Conservation (phyloP, 2,888 invertebrate genomes). For the Papilio elwesi region DNA sequence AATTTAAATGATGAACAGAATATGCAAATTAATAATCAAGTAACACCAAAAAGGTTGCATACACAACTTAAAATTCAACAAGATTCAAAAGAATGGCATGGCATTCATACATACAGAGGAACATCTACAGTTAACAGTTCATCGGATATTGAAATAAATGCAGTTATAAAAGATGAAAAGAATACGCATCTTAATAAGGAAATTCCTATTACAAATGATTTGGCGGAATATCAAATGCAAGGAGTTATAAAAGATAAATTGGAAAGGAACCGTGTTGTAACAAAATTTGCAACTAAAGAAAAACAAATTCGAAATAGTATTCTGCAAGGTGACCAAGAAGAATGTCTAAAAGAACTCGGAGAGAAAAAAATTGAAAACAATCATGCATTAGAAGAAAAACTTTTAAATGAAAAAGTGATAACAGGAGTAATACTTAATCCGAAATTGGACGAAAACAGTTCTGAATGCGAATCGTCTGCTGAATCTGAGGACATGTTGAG, state of each 20-base stretch:
- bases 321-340: neutral
- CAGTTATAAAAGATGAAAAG: neutral
- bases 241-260: too few species aligned
- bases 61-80: too few species aligned
- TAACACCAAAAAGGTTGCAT: too few species aligned
- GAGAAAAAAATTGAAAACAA: neutral
- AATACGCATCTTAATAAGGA: neutral
- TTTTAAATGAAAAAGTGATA: neutral
- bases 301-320: neutral
- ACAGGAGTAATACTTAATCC: neutral
- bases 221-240: neutral
- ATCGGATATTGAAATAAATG: neutral
- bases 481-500: slow-evolving; percentile 1
- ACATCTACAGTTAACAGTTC: neutral
- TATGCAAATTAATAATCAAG: too few species aligned
- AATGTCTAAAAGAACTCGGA: neutral
- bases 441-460: neutral
- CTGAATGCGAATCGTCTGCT: neutral
- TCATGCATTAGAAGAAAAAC: neutral
- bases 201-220: neutral
- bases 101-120: neutral
- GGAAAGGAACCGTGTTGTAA: too few species aligned
- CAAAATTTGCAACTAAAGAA: neutral
- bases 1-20: too few species aligned
- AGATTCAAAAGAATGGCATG: too few species aligned